Evolutionary conservation across 2,797 vertebrate species (phyloP).

Genomic region (Typhlichthys eigenmanni): DNA sequence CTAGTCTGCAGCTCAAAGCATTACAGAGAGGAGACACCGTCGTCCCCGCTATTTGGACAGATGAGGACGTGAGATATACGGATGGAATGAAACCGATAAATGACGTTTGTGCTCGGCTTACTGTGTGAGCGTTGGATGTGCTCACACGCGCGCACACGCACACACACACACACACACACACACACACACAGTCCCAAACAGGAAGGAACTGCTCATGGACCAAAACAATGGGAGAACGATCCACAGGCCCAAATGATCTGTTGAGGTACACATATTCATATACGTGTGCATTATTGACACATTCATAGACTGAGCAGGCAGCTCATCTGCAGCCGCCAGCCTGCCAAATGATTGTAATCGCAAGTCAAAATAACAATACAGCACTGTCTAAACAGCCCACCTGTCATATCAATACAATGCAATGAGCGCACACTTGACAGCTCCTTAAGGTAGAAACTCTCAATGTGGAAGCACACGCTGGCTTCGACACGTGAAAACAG

Average conservation of each 20-base stretch:
- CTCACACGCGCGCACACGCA: not conserved
- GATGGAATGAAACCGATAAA: constrained; percentile 57
- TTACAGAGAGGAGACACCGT: constrained; percentile 48
- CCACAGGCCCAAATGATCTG: constrained; percentile 54
- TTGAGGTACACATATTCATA: constrained; percentile 63
- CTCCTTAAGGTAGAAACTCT: constrained; percentile 43
- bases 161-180: constrained; percentile 6
- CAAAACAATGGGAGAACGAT: constrained; percentile 39
- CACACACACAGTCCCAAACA: constrained; percentile 3
- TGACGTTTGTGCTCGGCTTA: constrained; percentile 40
- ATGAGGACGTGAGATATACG: constrained; percentile 39
- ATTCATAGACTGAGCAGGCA: constrained; percentile 8
- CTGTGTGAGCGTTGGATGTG: constrained; percentile 3
- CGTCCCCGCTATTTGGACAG: constrained; percentile 53
- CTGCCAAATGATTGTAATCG: constrained; percentile 64
- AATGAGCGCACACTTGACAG: constrained; percentile 56
- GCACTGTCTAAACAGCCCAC: constrained; percentile 60
- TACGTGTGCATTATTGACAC: constrained; percentile 69
- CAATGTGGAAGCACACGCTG: constrained; percentile 21
- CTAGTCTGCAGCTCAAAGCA: constrained; percentile 51
- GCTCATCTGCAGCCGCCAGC: constrained; percentile 49
- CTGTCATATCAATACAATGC: constrained; percentile 55
- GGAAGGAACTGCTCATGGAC: not conserved
- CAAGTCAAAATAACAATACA: constrained; percentile 68
- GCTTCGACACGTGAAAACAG: constrained; percentile 30